Evolutionary conservation across 2,888 invertebrate species (phyloP), one percentile per base, ranked within the genome.

Genomic region (Cotesia congregata): DNA sequence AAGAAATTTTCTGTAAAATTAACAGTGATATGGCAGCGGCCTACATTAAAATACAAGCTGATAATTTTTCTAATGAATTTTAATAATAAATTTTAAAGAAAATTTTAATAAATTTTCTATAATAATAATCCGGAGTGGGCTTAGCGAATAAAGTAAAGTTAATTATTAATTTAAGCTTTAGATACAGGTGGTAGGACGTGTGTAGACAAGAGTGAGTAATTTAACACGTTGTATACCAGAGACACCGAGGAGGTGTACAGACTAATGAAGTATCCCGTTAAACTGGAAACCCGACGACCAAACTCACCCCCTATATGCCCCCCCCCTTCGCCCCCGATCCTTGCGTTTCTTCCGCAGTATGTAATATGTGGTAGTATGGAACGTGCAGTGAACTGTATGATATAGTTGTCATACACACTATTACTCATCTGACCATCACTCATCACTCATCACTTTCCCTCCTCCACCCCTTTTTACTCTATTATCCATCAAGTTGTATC

Each of bases 171-270:
- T 12, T 50, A 12, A 12, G 50, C 4, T 50, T 7, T 12, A 7
- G 12, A 50, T 50, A 50, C 7, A n/a, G n/a, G 50, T 50, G 50
- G 12, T 50, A 50, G 50, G 50, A 50, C 12, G 50, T 50, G 50
- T 50, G 50, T 50, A 50, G 50, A 50, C 50, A 50, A 50, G 50
- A 50, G 50, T 50, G 50, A 50, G 50, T 50, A 50, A 50, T 50
- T 50, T 50, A 50, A 50, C 50, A 50, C 50, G 50, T 50, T 50
- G 50, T 50, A 50, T 50, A 50, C 50, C 50, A 50, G 50, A 50
- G 50, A 50, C 50, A 50, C 50, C 12, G 50, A 50, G 30, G 30
- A 30, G 30, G 30, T 30, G 3, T 30, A 30, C 30, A 50, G 50
- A 12, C 50, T 50, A 50, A 50, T 50, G 50, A 50, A 50, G 50